Evolutionary conservation across 2,113 vertebrate genomes (phyloP), one percentile per base, ranked within the genome.

Genomic region (Chionodraco myersi): DNA sequence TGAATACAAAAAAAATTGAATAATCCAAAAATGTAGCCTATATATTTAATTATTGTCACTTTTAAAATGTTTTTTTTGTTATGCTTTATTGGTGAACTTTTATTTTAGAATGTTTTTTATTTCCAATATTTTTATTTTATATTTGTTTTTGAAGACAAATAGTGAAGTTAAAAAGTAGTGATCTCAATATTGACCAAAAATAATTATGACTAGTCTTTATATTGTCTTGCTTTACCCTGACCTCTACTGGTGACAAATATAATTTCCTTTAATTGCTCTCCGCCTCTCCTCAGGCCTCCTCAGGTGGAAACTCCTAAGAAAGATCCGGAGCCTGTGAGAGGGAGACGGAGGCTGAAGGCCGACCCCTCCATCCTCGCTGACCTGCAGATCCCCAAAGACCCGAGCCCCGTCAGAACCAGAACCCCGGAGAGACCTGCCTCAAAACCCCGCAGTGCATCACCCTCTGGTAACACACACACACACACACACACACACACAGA

Each of bases 301-400:
- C 54, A 56, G n/a, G 81, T 63, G 0, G 85, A 91, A 65, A 75
- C 86, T 0, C 82, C 84, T 0, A 89, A 88, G 73, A 90, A 21
- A 73, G 86, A 87, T 73, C 14, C 56, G 0, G 74, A 26, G n/a
- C 65, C 8, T 2, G 71, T 23, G 18, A 69, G 82, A 56, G 89
- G 75, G 56, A 86, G 80, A 56, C 66, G 88, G 54, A 90, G 51
- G 79, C 91, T 95, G 26, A 94, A 69, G 60, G 79, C 44, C 3
- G 58, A 93, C 72, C 81, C 53, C 0, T 77, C 88, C 0, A 36
- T 94, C 45, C 88, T 94, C 0, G 58, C 58, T 8, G 89, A 92
- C 59, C n/a, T 93, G 57, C 45, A 82, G 18, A 21, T 16, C 12
- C 53, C 26, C 0, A 10, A 2, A 12, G 75, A 75, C 16, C 48